A percentile compares a stretch with the other conserved stretches of the same genome.
These are phyloP conservation scores for Gorsachius goisagi DNA, from an alignment of 2,113 vertebrate genomes.

Conservation along the genomic window DNA sequence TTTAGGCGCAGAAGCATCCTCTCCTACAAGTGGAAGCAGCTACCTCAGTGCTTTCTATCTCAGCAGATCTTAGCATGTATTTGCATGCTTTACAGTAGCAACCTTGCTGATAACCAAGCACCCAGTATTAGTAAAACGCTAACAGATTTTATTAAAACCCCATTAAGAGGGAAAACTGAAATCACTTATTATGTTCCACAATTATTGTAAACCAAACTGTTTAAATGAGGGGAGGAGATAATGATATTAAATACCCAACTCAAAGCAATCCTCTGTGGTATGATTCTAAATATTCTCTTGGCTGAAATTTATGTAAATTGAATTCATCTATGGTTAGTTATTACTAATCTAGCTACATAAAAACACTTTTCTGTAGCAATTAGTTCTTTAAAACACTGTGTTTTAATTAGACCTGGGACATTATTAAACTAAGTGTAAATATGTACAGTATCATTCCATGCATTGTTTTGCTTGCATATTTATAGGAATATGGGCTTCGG, in stretches of 20 bases:
- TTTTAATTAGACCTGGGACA: slow-evolving; percentile 89
- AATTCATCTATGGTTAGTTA: slow-evolving; percentile 95
- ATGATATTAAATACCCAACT: slow-evolving; percentile 94
- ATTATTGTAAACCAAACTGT: slow-evolving; percentile 88
- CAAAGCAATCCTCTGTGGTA: slow-evolving; percentile 92
- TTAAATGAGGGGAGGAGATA: slow-evolving; percentile 91
- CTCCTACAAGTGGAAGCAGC: not conserved
- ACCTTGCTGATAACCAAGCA: slow-evolving; percentile 64
- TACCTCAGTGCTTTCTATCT: not conserved
- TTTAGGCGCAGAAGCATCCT: not conserved
- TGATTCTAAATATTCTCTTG: slow-evolving; percentile 90
- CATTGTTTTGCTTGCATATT: slow-evolving; percentile 24
- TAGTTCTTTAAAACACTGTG: slow-evolving; percentile 85
- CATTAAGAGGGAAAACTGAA: slow-evolving; percentile 84
- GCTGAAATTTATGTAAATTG: slow-evolving; percentile 98
- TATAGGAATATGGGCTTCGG: not conserved
- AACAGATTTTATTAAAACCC: slow-evolving; percentile 85
- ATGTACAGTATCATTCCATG: slow-evolving; percentile 69
- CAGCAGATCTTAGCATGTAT: not conserved
- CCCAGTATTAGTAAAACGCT: slow-evolving; percentile 71
- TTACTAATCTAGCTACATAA: slow-evolving; percentile 87
- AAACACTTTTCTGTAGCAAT: slow-evolving; percentile 91
- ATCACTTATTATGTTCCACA: slow-evolving; percentile 87
- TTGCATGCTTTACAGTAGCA: not conserved
- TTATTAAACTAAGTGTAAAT: slow-evolving; percentile 76